Conservation (phyloP, 2,888 invertebrate genomes). For the Petrolisthes manimaculis region DNA sequence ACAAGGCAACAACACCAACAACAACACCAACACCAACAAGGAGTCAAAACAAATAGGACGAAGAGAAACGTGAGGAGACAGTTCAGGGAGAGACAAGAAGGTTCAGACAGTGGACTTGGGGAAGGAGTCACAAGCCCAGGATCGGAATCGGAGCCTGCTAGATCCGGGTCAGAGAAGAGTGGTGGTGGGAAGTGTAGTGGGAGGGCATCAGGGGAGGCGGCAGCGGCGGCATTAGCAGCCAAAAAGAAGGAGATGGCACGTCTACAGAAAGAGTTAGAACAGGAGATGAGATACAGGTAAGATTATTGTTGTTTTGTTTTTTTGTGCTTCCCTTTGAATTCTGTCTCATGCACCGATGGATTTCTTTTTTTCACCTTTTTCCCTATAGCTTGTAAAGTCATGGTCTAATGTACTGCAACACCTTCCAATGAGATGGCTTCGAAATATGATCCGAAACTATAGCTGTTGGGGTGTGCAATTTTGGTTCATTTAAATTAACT, state of each 20-base stretch:
- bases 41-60: too few relatives aligned
- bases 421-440: neutral
- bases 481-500: too few relatives aligned
- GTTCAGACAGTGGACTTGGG: constrained; percentile 29
- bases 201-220: neutral
- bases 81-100: neutral
- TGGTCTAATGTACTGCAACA: too few relatives aligned
- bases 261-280: constrained; percentile 36
- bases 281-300: constrained; percentile 43
- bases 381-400: neutral
- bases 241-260: constrained; percentile 36
- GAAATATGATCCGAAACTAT: too few relatives aligned
- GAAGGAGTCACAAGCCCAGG: neutral
- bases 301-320: neutral
- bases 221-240: neutral
- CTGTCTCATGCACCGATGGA: neutral
- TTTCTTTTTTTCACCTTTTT: too few relatives aligned
- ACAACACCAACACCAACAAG: too few relatives aligned
- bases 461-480: too few relatives aligned
- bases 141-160: neutral
- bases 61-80: neutral
- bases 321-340: neutral
- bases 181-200: neutral
- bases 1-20: too few relatives aligned
- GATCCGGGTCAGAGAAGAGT: neutral